Evolutionary conservation across 1,140 invertebrate genomes (phyloP), one percentile per base, ranked within the genome.

Genomic region (Solenopsis invicta): DNA sequence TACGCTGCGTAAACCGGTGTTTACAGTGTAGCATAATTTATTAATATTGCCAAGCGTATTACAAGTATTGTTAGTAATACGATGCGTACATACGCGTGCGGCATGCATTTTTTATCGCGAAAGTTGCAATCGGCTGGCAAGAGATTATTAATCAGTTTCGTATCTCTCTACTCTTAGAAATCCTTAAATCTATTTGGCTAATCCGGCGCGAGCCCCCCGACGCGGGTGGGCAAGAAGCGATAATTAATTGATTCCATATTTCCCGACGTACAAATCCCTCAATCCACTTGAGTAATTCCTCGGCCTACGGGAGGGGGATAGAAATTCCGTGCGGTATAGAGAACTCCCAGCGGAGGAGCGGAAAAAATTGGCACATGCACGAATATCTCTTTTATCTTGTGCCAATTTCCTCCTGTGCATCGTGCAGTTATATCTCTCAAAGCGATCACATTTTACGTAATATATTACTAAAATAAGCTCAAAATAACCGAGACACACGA

Each of bases 241-340:
- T 75, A 84, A 84, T 84, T 84, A 84, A 84, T 84, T n/a, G 80
- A 84, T 75, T 84, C 80, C 80, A 74, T 75, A 84, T 84, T 84
- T 74, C 48, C 24, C 80, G 69, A 34, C 80, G 69, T 75, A 75
- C 29, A 84, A 75, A 75, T 84, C 69, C 80, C 80, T 75, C 80
- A 74, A 84, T 84, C 69, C 75, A 84, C 29, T 75, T 74, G 80
- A 64, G 69, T 84, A 84, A 84, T 84, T 75, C 80, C 80, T 52
- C 48, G 69, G 69, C 80, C 29, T 75, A 13, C n/a, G 41, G 69
- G n/a, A 41, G 37, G 41, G 37, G 16, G 78, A 84, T 72, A 74
- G 80, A 45, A 59, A 52, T 45, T 37, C 62, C 62, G 18, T 37
- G 34, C 13, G 48, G 13, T 52, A 45, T n/a, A 16, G 64, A 69